These are phyloP conservation scores for Zaprionus capensis DNA, from an alignment of 1,140 invertebrate genomes.

Conservation along the genomic window DNA sequence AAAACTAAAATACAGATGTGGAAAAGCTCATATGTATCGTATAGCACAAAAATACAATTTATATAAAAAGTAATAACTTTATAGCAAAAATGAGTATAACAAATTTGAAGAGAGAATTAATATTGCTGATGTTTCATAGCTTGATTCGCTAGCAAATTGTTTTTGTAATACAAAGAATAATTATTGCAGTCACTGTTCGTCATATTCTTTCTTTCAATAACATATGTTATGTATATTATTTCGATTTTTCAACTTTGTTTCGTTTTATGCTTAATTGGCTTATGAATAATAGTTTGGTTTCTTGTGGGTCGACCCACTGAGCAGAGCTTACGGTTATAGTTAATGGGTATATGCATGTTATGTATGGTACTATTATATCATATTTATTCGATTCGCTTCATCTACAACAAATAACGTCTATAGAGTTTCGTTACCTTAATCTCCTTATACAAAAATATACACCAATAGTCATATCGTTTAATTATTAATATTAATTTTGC, in stretches of 20 bases:
- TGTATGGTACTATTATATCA: constrained; percentile 10
- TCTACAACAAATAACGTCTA: constrained; percentile 41
- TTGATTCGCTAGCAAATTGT: background rate
- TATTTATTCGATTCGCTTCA: constrained; percentile 39
- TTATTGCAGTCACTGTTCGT: background rate
- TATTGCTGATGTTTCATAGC: constrained; percentile 20
- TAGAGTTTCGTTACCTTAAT: constrained; percentile 16
- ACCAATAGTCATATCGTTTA: constrained; percentile 21
- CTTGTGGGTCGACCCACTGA: constrained; percentile 41
- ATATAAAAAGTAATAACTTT: constrained; percentile 15
- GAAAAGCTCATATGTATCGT: constrained; percentile 23
- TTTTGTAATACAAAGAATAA: background rate
- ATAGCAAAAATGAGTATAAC: constrained; percentile 30
- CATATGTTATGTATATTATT: constrained; percentile 12
- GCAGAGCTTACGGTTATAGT: constrained; percentile 27
- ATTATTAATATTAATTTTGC: constrained; percentile 14
- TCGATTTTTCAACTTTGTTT: constrained; percentile 32
- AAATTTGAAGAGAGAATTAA: constrained; percentile 26
- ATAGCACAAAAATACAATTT: constrained; percentile 37
- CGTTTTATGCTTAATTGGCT: constrained; percentile 30
- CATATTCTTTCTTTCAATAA: background rate
- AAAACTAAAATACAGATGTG: constrained; percentile 32
- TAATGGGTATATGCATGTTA: constrained; percentile 9
- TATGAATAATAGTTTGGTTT: constrained; percentile 29
- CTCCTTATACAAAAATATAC: constrained; percentile 47